Evolutionary conservation across 2,797 vertebrate species (phyloP), one percentile per base, ranked within the genome.

Genomic region (Gephyroberyx darwinii): DNA sequence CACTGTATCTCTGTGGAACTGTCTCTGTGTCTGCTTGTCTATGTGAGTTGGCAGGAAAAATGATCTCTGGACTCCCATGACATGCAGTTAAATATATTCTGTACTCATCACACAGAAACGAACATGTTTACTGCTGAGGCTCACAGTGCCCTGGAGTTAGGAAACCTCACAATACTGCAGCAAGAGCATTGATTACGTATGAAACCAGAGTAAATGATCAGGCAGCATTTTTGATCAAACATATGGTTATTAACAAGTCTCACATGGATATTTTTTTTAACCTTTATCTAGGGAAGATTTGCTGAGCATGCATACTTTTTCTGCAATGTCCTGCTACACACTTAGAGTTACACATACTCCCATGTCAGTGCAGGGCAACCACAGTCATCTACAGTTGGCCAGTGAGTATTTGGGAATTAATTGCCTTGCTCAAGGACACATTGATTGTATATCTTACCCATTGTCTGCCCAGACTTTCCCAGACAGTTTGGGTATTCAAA

Each of bases 181-280:
- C 57, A 59, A 41, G 4, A 22, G 19, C 50, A 65, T 65, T 51
- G 63, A 54, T 65, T 65, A 65, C 54, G 51, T 65, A 65, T 65
- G 51, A 54, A 65, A 65, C 63, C 53, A 55, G 52, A 54, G 26
- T 54, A 54, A 31, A 54, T 55, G 26, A 59, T 65, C 37, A 30
- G 51, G 63, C 63, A 13, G 37, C 22, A 65, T 63, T 50, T 63
- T 14, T 63, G 61, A 50, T 63, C 61, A 63, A 47, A 50, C 26
- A 33, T 43, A 33, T 35, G 45, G 43, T 9, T 31, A 50, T 43
- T 31, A 31, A 63, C 53, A 47, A 47, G 43, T 48, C 35, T 58
- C 37, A 59, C 19, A 59, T 59, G 16, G 8, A 22, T 52, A 5
- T 52, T 26, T 37, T 37, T 56, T 56, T 33, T 33, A 59, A 59